These are phyloP conservation scores for Brachypterus glaber DNA, from an alignment of 2,888 invertebrate species.

Conservation along the genomic window DNA sequence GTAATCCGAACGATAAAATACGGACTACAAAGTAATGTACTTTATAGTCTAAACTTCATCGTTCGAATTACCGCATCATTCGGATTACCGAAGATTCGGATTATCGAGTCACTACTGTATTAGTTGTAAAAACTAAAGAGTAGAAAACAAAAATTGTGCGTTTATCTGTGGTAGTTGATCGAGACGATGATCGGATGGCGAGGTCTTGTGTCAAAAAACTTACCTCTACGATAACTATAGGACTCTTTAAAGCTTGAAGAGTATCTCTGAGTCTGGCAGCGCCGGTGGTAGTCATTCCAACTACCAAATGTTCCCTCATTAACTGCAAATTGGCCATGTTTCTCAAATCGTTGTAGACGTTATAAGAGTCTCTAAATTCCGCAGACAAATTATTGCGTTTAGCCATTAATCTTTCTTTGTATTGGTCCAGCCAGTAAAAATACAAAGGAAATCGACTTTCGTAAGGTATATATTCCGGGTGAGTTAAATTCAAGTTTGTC, in stretches of 20 bases:
- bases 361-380: constrained; percentile 22
- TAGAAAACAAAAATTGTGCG: no score
- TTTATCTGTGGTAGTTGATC: no score
- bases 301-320: constrained; percentile 46
- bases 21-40: no score
- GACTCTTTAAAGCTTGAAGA: constrained; percentile 50
- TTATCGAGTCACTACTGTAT: no score
- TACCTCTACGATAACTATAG: constrained; percentile 65
- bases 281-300: constrained; percentile 70
- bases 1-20: no score
- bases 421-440: constrained; percentile 29
- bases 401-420: constrained; percentile 16
- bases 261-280: constrained; percentile 59
- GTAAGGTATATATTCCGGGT: constrained; percentile 23
- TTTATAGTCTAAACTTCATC: no score
- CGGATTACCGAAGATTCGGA: no score
- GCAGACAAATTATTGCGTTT: constrained; percentile 14
- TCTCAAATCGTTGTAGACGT: constrained; percentile 42
- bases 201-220: no score
- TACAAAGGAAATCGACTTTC: constrained; percentile 34
- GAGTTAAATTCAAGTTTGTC: no score
- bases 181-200: no score
- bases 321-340: constrained; percentile 49
- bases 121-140: no score
- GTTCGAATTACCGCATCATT: no score